Conservation (phyloP, 1,140 invertebrate genomes). For the Diprion similis region DNA sequence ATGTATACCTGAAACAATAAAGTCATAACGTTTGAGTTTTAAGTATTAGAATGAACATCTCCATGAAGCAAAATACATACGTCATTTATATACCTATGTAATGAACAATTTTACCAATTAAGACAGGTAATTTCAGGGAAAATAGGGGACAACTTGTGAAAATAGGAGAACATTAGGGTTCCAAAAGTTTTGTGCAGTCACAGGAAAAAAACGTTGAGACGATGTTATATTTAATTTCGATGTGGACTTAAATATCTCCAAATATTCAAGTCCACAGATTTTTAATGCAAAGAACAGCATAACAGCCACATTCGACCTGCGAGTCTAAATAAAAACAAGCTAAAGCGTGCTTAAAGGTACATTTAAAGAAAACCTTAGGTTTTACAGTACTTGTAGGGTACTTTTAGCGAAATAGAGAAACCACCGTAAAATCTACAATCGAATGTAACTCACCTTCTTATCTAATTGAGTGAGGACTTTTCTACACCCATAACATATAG, state of each 20-base stretch:
- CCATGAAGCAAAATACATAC: constrained; percentile 1
- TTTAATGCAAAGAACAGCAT: too few relatives aligned
- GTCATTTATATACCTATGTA: constrained; percentile 11
- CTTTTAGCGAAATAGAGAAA: constrained; percentile 18
- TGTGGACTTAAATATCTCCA: too few relatives aligned
- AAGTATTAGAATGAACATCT: neutral
- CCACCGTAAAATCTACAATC: neutral
- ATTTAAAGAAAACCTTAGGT: neutral
- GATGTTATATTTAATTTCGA: too few relatives aligned
- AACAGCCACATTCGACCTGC: too few relatives aligned
- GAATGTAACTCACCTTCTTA: constrained; percentile 69
- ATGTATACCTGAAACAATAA: constrained; percentile 72
- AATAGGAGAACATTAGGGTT: too few relatives aligned
- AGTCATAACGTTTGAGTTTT: neutral
- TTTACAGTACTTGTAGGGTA: neutral
- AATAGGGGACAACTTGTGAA: too few relatives aligned
- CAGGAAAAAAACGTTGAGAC: too few relatives aligned
- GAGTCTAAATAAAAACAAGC: too few relatives aligned
- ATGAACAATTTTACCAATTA: constrained; percentile 13
- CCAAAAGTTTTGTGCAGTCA: too few relatives aligned
- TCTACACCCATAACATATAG: constrained; percentile 77
- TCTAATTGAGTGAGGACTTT: constrained; percentile 72
- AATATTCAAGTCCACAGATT: too few relatives aligned
- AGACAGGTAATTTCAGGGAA: neutral
- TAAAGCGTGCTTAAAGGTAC: too few relatives aligned